Evolutionary conservation across 1,140 invertebrate genomes (phyloP).

Genomic region (Pectinophora gossypiella): DNA sequence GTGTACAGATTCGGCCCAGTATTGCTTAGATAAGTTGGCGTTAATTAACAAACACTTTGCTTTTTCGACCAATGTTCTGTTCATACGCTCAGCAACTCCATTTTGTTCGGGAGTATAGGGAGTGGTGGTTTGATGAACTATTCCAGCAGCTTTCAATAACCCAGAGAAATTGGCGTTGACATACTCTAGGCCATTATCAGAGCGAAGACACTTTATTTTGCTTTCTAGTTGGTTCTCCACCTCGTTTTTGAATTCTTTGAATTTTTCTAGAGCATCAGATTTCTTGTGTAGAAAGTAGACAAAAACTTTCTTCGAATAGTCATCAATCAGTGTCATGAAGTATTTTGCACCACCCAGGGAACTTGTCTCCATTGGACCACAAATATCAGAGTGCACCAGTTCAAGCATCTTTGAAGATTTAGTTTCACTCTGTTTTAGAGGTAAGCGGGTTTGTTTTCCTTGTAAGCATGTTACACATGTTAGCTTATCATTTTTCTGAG

Average conservation of each 20-base stretch:
- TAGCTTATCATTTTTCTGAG: constrained; percentile 11
- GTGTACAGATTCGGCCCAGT: constrained; percentile 13
- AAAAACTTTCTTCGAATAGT: no score
- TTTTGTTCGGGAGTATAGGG: constrained; percentile 58
- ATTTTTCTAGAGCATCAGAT: constrained; percentile 33
- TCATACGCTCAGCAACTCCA: constrained; percentile 39
- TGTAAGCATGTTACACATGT: constrained; percentile 11
- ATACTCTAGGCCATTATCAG: constrained; percentile 63
- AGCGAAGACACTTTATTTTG: constrained; percentile 34
- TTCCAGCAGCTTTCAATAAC: constrained; percentile 37
- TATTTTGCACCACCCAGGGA: no score
- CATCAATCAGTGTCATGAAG: no score
- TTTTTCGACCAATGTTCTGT: constrained; percentile 35
- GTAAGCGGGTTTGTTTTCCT: constrained; percentile 1
- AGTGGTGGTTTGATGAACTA: constrained; percentile 29
- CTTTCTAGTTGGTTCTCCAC: constrained; percentile 38
- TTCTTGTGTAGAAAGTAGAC: constrained; percentile 51
- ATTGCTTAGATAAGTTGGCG: constrained; percentile 10
- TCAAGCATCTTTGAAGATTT: neutral
- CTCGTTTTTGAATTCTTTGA: constrained; percentile 29
- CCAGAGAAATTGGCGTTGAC: constrained; percentile 33
- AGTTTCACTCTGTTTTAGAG: neutral
- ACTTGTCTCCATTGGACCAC: no score
- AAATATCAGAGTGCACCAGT: no score
- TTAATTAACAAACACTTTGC: constrained; percentile 23